These are phyloP conservation scores for Druceiella hillmani DNA, from an alignment of 2,888 invertebrate species.

Conservation along the genomic window DNA sequence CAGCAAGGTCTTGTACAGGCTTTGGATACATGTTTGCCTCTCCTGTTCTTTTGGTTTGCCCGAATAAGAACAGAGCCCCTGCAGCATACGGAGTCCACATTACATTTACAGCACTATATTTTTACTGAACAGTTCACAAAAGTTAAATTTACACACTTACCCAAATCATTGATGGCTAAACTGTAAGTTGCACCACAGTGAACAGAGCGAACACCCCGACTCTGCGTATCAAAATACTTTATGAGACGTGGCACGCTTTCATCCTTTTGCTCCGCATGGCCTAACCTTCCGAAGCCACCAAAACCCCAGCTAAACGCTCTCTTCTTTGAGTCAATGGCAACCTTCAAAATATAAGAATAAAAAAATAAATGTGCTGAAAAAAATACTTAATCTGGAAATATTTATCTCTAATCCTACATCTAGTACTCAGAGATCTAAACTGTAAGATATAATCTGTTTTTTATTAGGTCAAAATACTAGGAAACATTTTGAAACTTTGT, in stretches of 20 bases:
- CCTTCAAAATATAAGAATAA: constrained; percentile 38
- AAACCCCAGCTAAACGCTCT: constrained; percentile 94
- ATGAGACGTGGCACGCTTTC: constrained; percentile 82
- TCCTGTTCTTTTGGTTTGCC: constrained; percentile 87
- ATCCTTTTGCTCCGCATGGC: constrained; percentile 90
- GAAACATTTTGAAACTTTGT: too few species aligned
- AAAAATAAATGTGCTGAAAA: constrained; percentile 15
- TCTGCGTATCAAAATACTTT: constrained; percentile 82
- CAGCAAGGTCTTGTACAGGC: constrained; percentile 85
- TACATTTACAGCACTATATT: constrained; percentile 6
- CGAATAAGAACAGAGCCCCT: constrained; percentile 76
- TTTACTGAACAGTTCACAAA: background rate
- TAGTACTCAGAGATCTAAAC: too few species aligned
- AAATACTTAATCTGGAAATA: constrained; percentile 6
- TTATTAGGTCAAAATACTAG: too few species aligned
- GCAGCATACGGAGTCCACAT: constrained; percentile 17
- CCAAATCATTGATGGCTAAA: constrained; percentile 75
- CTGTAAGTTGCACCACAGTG: constrained; percentile 84
- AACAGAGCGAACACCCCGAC: constrained; percentile 75
- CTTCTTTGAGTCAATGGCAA: constrained; percentile 82
- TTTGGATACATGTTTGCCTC: constrained; percentile 98
- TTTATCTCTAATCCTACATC: constrained; percentile 3
- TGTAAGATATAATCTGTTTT: too few species aligned
- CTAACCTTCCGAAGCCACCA: constrained; percentile 89
- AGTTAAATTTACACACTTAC: too few species aligned